Evolutionary conservation across 2,888 invertebrate genomes (phyloP).

Genomic region (Cantharis nigra): DNA sequence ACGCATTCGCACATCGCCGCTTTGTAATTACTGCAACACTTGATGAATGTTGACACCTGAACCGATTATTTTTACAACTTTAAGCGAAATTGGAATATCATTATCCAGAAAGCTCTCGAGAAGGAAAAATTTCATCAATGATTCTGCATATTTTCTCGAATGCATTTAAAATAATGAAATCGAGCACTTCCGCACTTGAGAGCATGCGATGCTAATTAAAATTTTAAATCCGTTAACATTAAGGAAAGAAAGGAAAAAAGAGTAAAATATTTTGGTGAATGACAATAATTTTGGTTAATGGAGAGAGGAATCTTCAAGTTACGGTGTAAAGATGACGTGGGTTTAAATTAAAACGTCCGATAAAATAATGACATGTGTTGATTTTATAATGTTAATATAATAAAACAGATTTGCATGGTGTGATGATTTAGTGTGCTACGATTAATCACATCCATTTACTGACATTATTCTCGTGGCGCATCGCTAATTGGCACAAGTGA

Average conservation of each 20-base stretch:
- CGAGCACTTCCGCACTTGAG: neutral
- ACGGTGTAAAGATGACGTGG: neutral
- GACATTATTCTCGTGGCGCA: conserved; percentile 44
- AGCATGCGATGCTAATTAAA: neutral
- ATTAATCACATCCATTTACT: conserved; percentile 42
- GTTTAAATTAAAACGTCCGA: conserved; percentile 20
- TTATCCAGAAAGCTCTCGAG: conserved; percentile 11
- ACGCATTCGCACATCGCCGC: conserved; percentile 37
- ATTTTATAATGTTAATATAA: conserved; percentile 29
- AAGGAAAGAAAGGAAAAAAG: neutral
- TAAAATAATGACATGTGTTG: conserved; percentile 23
- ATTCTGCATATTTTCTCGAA: neutral
- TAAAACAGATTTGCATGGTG: conserved; percentile 31
- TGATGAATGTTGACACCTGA: conserved; percentile 29
- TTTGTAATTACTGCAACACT: conserved; percentile 26
- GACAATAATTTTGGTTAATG: neutral
- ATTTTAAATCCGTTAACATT: neutral
- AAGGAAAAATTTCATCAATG: neutral
- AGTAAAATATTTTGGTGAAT: neutral
- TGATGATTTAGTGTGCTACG: conserved; percentile 38
- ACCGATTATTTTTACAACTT: conserved; percentile 30
- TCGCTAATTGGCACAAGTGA: conserved; percentile 43
- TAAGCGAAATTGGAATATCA: conserved; percentile 29
- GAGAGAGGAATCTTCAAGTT: neutral
- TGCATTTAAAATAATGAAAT: neutral